These are phyloP conservation scores for Anolis carolinensis DNA, from an alignment of 2,113 vertebrate species.

Conservation along the genomic window DNA sequence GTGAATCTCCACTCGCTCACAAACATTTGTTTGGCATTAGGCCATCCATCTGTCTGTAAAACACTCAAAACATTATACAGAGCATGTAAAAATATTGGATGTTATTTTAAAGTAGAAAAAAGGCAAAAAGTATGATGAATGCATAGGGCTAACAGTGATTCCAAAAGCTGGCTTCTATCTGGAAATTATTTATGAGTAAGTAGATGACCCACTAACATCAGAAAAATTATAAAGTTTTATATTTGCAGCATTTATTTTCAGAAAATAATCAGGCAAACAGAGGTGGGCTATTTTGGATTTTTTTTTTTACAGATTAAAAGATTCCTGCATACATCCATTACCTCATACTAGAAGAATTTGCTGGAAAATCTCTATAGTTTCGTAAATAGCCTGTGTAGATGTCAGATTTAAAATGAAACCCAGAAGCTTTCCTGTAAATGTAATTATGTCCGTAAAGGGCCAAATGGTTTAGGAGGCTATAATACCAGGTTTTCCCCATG, in stretches of 20 bases:
- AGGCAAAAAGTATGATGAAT: background rate
- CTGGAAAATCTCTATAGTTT: conserved; percentile 15
- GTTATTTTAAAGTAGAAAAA: background rate
- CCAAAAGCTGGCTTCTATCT: background rate
- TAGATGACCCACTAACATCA: background rate
- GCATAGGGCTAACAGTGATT: background rate
- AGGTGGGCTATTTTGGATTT: background rate
- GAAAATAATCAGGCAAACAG: background rate
- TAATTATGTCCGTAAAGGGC: conserved; percentile 22
- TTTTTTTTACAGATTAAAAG: conserved; percentile 3
- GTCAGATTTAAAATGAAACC: conserved; percentile 25
- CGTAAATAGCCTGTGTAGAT: background rate
- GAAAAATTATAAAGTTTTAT: background rate
- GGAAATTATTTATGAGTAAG: background rate
- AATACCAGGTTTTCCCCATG: conserved; percentile 18
- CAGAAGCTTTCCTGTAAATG: conserved; percentile 31
- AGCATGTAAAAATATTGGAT: background rate
- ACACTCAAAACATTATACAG: background rate
- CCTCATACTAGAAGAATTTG: background rate
- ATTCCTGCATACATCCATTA: background rate
- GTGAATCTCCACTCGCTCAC: background rate
- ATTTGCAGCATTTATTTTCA: background rate
- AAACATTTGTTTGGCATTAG: background rate
- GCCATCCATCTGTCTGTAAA: background rate
- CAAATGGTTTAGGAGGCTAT: conserved; percentile 9